Evolutionary conservation across 2,888 invertebrate species (phyloP).

Genomic region (Tolmerus cingulatus): DNA sequence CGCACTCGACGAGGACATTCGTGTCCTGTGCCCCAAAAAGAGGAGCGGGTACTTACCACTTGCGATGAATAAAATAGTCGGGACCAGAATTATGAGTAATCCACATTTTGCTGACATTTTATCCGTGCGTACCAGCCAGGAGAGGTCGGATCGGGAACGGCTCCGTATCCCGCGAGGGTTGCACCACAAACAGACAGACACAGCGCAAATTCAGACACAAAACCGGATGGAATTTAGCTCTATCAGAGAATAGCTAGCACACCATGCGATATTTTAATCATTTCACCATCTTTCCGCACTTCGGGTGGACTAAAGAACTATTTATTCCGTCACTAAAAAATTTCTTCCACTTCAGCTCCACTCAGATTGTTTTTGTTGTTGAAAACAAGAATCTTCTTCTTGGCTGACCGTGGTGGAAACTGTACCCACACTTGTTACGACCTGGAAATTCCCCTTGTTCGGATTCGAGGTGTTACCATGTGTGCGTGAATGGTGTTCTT

Average conservation of each 20-base stretch:
- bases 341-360: neutral
- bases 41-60: slow-evolving; percentile 21
- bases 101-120: slow-evolving; percentile 44
- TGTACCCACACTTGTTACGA: neutral
- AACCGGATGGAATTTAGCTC: neutral
- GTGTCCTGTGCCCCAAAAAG: neutral
- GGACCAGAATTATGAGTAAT: slow-evolving; percentile 36
- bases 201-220: neutral
- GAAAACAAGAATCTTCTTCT: slow-evolving; percentile 39
- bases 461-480: neutral
- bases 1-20: neutral
- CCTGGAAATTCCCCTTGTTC: neutral
- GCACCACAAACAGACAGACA: neutral
- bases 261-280: neutral
- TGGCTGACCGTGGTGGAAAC: slow-evolving; percentile 1
- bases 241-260: slow-evolving; percentile 11
- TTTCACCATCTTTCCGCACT: slow-evolving; percentile 10
- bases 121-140: slow-evolving; percentile 6
- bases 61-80: slow-evolving; percentile 43
- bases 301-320: neutral
- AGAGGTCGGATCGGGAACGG: neutral
- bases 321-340: neutral
- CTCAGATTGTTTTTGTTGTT: slow-evolving; percentile 31
- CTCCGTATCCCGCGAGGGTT: slow-evolving; percentile 13
- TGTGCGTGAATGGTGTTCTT: neutral